These are phyloP conservation scores for Saccostrea echinata DNA, from an alignment of 1,140 invertebrate genomes.

Conservation along the genomic window DNA sequence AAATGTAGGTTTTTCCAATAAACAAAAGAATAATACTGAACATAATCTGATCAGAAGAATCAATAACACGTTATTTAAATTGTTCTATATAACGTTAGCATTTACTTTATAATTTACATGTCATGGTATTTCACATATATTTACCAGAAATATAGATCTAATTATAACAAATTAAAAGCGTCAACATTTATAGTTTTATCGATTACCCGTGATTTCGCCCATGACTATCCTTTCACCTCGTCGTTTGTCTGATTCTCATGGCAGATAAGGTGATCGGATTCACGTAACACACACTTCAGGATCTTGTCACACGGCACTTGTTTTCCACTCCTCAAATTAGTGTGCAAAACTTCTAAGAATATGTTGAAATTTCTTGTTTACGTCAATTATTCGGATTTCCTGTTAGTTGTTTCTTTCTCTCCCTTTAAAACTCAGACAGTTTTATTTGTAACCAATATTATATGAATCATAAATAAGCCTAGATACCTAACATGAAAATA, in stretches of 20 bases:
- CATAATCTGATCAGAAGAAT: too few relatives aligned
- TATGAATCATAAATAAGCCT: not conserved
- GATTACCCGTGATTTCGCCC: constrained; percentile 10
- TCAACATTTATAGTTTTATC: too few relatives aligned
- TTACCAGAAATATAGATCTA: too few relatives aligned
- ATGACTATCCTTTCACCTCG: not conserved
- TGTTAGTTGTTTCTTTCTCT: not conserved
- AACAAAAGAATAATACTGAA: too few relatives aligned
- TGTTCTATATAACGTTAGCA: too few relatives aligned
- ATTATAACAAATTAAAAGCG: too few relatives aligned
- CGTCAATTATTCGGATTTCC: not conserved
- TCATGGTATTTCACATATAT: too few relatives aligned
- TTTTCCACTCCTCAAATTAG: constrained; percentile 6
- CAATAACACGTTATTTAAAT: too few relatives aligned
- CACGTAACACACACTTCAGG: not conserved
- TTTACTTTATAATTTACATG: too few relatives aligned
- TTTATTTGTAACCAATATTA: too few relatives aligned
- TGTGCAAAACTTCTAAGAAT: constrained; percentile 1
- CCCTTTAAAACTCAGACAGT: not conserved
- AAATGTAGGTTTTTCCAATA: too few relatives aligned
- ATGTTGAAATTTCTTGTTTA: not conserved
- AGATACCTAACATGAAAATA: constrained; percentile 8
- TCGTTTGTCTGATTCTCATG: not conserved
- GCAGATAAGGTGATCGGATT: not conserved
- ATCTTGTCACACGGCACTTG: constrained; percentile 17